A percentile compares a stretch with the other conserved stretches of the same genome.
Conservation (phyloP, 2,888 invertebrate genomes). For the Chloromyia formosa region DNA sequence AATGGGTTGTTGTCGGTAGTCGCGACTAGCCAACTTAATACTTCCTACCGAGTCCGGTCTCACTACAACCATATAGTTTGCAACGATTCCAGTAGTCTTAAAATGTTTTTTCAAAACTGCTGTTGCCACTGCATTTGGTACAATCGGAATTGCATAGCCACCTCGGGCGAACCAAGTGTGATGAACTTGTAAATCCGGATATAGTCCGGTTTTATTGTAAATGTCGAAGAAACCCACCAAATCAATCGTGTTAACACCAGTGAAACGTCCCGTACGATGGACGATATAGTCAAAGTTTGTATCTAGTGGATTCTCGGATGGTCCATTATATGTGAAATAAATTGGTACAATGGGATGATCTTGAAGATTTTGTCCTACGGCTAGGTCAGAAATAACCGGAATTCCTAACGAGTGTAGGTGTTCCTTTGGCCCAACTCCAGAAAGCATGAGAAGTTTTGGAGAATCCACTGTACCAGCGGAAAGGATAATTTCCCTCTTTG, state of each 20-base stretch:
- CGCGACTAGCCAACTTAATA: conserved; percentile 65
- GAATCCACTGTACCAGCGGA: conserved; percentile 60
- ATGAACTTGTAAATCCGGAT: conserved; percentile 67
- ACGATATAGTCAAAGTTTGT: neutral
- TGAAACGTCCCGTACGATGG: conserved; percentile 48
- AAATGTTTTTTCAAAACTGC: neutral
- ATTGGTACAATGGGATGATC: conserved; percentile 74
- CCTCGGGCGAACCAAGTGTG: conserved; percentile 59
- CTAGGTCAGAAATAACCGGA: conserved; percentile 53
- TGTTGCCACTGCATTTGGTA: conserved; percentile 48
- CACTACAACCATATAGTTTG: conserved; percentile 62
- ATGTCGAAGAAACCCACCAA: conserved; percentile 11
- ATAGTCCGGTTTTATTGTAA: conserved; percentile 47
- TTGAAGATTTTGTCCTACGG: conserved; percentile 79
- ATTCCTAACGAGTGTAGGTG: conserved; percentile 55
- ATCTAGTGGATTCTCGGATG: neutral
- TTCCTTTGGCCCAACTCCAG: conserved; percentile 58
- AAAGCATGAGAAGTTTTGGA: conserved; percentile 59
- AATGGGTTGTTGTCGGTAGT: conserved; percentile 68
- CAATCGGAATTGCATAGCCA: conserved; percentile 56
- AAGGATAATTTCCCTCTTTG: conserved; percentile 57
- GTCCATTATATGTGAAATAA: conserved; percentile 63
- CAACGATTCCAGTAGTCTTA: conserved; percentile 54
- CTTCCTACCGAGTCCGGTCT: conserved; percentile 66
- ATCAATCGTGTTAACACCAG: neutral